Evolutionary conservation across 2,888 invertebrate genomes (phyloP).

Genomic region (Heliconius hortense): DNA sequence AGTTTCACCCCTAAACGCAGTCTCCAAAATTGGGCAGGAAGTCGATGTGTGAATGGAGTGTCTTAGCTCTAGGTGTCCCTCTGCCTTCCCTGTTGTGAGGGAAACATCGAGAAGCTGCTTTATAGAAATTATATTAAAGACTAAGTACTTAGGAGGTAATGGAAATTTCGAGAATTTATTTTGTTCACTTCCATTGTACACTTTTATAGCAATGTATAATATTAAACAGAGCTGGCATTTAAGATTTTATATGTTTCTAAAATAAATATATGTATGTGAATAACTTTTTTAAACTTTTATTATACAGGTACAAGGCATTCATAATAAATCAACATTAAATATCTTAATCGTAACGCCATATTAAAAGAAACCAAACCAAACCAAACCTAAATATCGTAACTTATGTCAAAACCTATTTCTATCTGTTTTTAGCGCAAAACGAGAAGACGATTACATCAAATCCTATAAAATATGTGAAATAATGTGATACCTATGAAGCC

Average conservation of each 20-base stretch:
- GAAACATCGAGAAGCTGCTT: not conserved
- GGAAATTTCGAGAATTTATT: not conserved
- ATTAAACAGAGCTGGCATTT: not conserved
- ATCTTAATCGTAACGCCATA: too few relatives aligned
- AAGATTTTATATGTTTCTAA: not conserved
- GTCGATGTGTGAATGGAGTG: too few relatives aligned
- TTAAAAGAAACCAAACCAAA: too few relatives aligned
- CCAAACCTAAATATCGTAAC: too few relatives aligned
- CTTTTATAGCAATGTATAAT: too few relatives aligned
- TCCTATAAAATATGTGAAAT: slow-evolving; percentile 48
- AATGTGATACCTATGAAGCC: slow-evolving; percentile 43
- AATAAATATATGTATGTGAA: not conserved
- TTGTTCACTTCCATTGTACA: too few relatives aligned
- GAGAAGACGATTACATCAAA: slow-evolving; percentile 23
- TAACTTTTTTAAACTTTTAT: too few relatives aligned
- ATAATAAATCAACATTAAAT: not conserved
- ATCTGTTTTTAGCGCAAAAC: slow-evolving; percentile 5
- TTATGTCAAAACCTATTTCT: slow-evolving; percentile 3
- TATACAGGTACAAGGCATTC: not conserved
- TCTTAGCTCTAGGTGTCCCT: too few relatives aligned
- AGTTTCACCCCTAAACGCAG: too few relatives aligned
- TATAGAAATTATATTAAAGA: too few relatives aligned
- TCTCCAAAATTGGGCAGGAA: too few relatives aligned
- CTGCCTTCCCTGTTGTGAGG: too few relatives aligned
- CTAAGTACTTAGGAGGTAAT: not conserved